Conservation (phyloP, 2,888 invertebrate species). For the Drosophila nigricruria region DNA sequence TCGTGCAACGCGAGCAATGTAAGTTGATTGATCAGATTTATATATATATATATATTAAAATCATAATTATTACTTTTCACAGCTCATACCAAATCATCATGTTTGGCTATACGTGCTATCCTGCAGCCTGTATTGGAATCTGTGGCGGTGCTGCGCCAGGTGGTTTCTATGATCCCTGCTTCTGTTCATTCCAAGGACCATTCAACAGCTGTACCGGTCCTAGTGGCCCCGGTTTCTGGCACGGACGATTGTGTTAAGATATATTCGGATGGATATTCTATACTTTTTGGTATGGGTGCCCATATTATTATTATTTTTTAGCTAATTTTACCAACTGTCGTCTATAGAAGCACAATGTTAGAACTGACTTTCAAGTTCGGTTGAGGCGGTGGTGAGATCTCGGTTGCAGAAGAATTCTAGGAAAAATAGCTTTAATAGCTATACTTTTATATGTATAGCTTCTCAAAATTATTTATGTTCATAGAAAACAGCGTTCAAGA, state of each 20-base stretch:
- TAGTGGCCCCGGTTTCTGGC: conserved; percentile 56
- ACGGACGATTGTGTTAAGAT: conserved; percentile 38
- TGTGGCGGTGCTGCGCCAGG: conserved; percentile 54
- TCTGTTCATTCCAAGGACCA: conserved; percentile 48
- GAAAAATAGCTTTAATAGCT: conserved; percentile 6
- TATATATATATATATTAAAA: not conserved
- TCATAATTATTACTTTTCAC: not conserved
- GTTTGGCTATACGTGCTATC: conserved; percentile 52
- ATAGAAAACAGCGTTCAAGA: not conserved
- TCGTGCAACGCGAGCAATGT: conserved; percentile 29
- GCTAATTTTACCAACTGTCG: not conserved
- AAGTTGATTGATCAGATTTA: not conserved
- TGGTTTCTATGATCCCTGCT: conserved; percentile 55
- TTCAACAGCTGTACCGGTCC: conserved; percentile 52
- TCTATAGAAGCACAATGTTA: not conserved
- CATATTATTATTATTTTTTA: not conserved
- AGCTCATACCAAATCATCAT: conserved; percentile 34
- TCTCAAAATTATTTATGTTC: conserved; percentile 27
- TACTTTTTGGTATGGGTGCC: not conserved
- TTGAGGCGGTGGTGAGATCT: conserved; percentile 4
- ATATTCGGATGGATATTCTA: not conserved
- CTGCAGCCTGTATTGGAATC: conserved; percentile 50
- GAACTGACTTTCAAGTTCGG: not conserved
- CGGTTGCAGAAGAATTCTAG: conserved; percentile 28
- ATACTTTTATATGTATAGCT: not conserved